Evolutionary conservation across 2,797 vertebrate genomes (phyloP).

Genomic region (Rhinatrema bivittatum): DNA sequence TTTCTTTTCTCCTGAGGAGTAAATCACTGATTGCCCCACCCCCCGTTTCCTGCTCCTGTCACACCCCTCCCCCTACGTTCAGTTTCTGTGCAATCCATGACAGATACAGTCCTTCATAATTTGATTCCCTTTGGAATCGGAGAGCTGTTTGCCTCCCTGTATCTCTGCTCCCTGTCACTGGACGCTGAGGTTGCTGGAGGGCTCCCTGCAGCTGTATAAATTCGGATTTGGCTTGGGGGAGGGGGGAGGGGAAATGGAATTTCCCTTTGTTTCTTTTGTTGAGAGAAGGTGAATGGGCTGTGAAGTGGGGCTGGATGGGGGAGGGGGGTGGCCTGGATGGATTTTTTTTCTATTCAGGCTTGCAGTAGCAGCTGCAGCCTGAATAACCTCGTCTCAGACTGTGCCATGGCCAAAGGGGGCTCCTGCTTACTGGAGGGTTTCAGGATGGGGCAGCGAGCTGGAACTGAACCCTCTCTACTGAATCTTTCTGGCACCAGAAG

Average conservation of each 20-base stretch:
- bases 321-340: neutral
- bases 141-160: too few species aligned
- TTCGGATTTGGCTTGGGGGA: constrained; percentile 8
- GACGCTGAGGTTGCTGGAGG: neutral
- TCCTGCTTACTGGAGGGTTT: neutral
- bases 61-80: too few species aligned
- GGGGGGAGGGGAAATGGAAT: constrained; percentile 3
- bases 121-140: too few species aligned
- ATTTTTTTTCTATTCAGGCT: constrained; percentile 12
- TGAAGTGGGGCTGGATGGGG: constrained; percentile 8
- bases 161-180: too few species aligned
- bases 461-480: too few species aligned
- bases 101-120: too few species aligned
- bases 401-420: neutral
- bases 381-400: constrained; percentile 11
- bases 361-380: constrained; percentile 27
- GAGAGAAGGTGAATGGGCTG: constrained; percentile 5
- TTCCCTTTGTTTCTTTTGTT: constrained; percentile 19
- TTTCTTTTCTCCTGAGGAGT: too few species aligned
- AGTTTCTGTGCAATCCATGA: too few species aligned
- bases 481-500: too few species aligned
- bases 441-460: neutral
- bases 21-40: too few species aligned
- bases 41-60: too few species aligned
- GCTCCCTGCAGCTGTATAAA: constrained; percentile 6